Evolutionary conservation across 2,797 vertebrate genomes (phyloP), one percentile per base, ranked within the genome.

Genomic region (Pseudochromis fuscus): DNA sequence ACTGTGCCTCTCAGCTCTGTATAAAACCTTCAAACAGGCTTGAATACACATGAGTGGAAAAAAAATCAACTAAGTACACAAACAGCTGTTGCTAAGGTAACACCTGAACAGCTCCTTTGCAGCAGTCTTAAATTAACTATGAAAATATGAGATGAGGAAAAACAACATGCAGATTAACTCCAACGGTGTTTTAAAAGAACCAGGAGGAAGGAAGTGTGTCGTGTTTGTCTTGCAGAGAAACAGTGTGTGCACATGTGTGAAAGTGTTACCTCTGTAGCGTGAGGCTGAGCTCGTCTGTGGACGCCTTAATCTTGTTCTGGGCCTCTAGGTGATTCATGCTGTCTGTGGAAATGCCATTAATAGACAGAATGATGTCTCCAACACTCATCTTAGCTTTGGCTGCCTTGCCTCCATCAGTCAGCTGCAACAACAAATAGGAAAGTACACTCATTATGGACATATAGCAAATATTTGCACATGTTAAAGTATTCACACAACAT

Each of bases 241-340:
- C 46, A 23, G 21, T 59, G 44, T 67, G 49, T 56, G 44, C 48
- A 31, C 15, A n/a, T 28, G 45, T 48, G 56, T 63, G 49, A 7
- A 44, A 38, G 7, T 50, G 86, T 94, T 95, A 99, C 98, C 95
- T 98, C 93, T 96, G 96, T 61, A 99, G 91, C 57, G 93, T 97
- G 93, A 99, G 96, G 88, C 90, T 95, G 88, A 99, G 92, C 44
- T 95, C 91, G 82, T 88, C 96, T 16, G 94, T 92, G 81, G 96
- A 97, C n/a, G 96, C 96, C 91, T 99, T 99, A 80, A 99, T 99
- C 93, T 97, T 98, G 94, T 99, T 99, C 91, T 99, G 98, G 64
- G 98, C 98, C 90, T 99, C 98, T 1, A 99, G 95, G 56, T 99
- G 98, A 85, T 96, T 98, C 97, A 99, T 99, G 67, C 95, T 93